Evolutionary conservation across 2,797 vertebrate genomes (phyloP).

Genomic region (Crypturellus tataupa): DNA sequence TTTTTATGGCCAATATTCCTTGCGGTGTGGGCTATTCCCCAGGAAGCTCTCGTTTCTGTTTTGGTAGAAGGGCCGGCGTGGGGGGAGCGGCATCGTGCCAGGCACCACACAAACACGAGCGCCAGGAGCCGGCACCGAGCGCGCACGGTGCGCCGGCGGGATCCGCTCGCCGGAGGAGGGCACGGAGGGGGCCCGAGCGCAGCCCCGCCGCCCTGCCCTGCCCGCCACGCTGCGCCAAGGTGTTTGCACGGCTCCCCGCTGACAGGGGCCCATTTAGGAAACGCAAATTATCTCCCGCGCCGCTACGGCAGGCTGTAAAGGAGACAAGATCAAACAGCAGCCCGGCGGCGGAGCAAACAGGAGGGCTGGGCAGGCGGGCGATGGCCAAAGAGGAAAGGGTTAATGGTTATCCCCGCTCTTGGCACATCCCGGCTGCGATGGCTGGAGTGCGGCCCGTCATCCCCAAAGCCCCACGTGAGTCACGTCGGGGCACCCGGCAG

Average conservation of each 20-base stretch:
- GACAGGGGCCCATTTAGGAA: conserved; percentile 49
- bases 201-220: not conserved
- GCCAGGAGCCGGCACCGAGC: not conserved
- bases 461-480: too few species aligned
- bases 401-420: conserved; percentile 31
- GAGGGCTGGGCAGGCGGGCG: not conserved
- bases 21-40: conserved; percentile 50
- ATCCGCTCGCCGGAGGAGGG: not conserved
- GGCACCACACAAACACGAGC: not conserved
- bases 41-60: not conserved
- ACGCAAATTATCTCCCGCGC: accelerated
- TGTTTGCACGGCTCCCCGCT: not conserved
- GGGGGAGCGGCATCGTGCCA: not conserved
- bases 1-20: conserved; percentile 12
- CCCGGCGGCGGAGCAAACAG: not conserved
- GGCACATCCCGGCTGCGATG: not conserved
- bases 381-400: conserved; percentile 5
- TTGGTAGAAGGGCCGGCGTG: accelerated
- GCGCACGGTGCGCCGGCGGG: accelerated
- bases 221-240: not conserved
- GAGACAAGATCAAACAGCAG: not conserved
- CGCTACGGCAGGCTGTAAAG: conserved; percentile 14
- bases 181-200: accelerated
- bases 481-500: too few species aligned
- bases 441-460: not conserved